These are phyloP conservation scores for Ceyx margarethae DNA, from an alignment of 2,113 vertebrate genomes.

Conservation along the genomic window DNA sequence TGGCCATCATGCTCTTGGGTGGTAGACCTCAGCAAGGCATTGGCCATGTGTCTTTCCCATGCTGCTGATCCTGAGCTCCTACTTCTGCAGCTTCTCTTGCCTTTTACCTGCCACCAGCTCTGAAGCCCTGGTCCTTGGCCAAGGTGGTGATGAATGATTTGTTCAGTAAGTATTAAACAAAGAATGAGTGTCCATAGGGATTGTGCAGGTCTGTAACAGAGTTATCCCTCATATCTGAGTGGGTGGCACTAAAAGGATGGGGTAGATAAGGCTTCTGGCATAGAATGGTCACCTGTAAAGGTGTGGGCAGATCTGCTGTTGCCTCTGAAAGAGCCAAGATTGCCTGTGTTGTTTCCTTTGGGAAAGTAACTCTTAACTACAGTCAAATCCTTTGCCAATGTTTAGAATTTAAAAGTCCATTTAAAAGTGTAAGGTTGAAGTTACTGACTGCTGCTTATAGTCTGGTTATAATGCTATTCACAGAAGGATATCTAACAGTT, in stretches of 20 bases:
- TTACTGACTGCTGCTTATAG: background rate
- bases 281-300: background rate
- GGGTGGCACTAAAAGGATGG: background rate
- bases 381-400: background rate
- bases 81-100: background rate
- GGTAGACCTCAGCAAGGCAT: accelerated
- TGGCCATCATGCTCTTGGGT: background rate
- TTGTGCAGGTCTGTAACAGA: background rate
- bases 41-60: accelerated
- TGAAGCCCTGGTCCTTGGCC: background rate
- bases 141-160: background rate
- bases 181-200: background rate
- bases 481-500: background rate
- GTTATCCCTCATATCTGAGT: background rate
- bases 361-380: background rate
- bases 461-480: background rate
- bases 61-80: background rate
- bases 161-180: background rate
- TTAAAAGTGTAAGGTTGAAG: background rate
- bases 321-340: background rate
- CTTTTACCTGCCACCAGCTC: background rate
- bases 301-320: background rate
- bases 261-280: background rate
- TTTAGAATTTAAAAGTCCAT: background rate
- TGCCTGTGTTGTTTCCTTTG: background rate